Evolutionary conservation across 2,113 vertebrate species (phyloP), one percentile per base, ranked within the genome.

Genomic region (Calyptommatus sinebrachiatus): DNA sequence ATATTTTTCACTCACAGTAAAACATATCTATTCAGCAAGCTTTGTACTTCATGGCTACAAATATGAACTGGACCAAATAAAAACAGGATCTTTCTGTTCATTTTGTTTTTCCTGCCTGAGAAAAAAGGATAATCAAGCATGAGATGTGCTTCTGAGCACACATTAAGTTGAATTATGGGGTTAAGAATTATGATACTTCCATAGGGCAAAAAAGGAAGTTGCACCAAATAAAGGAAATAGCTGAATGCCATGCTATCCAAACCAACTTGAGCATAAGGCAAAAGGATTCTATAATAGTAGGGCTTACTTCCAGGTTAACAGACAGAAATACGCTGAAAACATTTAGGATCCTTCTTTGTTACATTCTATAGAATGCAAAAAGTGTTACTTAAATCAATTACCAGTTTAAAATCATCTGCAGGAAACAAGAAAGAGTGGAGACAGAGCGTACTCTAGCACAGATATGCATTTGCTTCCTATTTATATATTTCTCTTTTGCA

Each of bases 361-460:
- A 28, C 7, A 66, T 14, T 60, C 12, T 20, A 48, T 29, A 41
- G 29, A 69, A 57, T 77, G 20, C 63, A 68, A 68, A 68, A 35
- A 1, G 20, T 31, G 67, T 48, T 20, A 2, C 3, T 77, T 20
- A 26, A 71, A 74, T 35, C 18, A 67, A 6, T 83, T 89, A 29
- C 83, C 11, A 62, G 57, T 65, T 72, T 70, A 84, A 48, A 82
- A 63, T 84, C 85, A 4, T 46, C 29, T 63, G n/a, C 63, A 57
- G 48, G 80, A 86, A 88, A 69, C 78, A 87, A 75, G 77, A 74
- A 86, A 71, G 79, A 62, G 4, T 11, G 73, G 87, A 85, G 84
- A 35, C 2, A 71, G 53, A 45, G n/a, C 80, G 35, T 85, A 85
- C 76, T 57, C 2, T 84, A 73, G 84, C 73, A 83, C 53, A 76